Conservation (phyloP, 2,113 vertebrate genomes). For the Paradoxurus hermaphroditus region DNA sequence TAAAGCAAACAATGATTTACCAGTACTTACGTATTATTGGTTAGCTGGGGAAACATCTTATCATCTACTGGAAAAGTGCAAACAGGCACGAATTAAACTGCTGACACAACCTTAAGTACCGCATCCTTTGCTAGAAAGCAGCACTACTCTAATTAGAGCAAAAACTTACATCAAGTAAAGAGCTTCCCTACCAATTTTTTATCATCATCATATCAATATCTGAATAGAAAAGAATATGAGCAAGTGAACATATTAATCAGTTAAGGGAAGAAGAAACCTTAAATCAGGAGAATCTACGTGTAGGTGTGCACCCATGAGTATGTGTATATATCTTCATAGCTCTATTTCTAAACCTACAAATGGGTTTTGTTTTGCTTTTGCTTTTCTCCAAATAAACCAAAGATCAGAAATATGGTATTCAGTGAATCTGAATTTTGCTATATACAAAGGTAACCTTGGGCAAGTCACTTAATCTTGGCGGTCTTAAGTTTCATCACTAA, state of each 20-base stretch:
- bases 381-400: neutral
- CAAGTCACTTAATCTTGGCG: neutral
- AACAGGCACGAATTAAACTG: conserved; percentile 41
- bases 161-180: conserved; percentile 64
- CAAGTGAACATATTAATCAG: conserved; percentile 6
- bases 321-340: neutral
- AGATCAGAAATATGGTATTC: neutral
- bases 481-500: neutral
- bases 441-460: neutral
- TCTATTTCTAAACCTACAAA: neutral
- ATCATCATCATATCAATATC: conserved; percentile 62
- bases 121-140: conserved; percentile 37
- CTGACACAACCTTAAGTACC: conserved; percentile 67
- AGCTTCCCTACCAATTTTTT: conserved; percentile 70
- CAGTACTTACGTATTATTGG: neutral
- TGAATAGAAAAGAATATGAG: conserved; percentile 25
- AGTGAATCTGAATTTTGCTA: neutral
- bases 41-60: neutral
- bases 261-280: neutral
- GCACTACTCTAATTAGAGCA: conserved; percentile 65
- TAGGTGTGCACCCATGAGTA: neutral
- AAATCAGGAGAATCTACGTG: neutral
- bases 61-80: neutral
- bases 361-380: neutral
- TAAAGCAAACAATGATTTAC: neutral